Base-by-base conservation (phyloP, 1,140 invertebrate species). In the Drosophila melanogaster region DNA sequence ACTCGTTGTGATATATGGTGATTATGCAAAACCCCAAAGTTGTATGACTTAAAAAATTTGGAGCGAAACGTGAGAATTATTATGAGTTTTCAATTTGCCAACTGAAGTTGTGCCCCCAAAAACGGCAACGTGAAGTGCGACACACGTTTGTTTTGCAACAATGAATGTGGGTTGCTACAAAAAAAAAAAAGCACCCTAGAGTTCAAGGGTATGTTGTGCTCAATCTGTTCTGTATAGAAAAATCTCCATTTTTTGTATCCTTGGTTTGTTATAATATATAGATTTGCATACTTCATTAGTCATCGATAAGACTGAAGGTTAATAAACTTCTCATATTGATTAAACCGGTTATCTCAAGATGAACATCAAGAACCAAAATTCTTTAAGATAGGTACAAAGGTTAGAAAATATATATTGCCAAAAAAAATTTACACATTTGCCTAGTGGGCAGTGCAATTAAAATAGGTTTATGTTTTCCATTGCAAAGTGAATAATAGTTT, bases 31-130 rank as follows among this genome's bases (percentile, higher is more conserved):
- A 38, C 55, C 62, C 46, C 41, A 66, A 47, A 43, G 40, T 15
- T 8, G 30, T 46, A n/a, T 51, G 47, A 64, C 22, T 38, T 58
- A 51, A 46, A 57, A 85, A 83, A 86, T 83, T 87, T 86, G 70
- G 84, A 87, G 79, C 79, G 78, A 83, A 86, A 86, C 81, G 81
- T 86, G 81, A 87, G 75, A 79, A 79, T 67, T 87, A 72, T 87
- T 76, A 87, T 64, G 83, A 86, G 83, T 87, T 76, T 87, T 65
- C 83, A 79, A 87, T 86, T 87, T 69, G 79, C 65, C 64, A 87
- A 77, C 61, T 26, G 43, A 49, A 75, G 37, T 37, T 54, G 43
- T 83, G 64, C 37, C 58, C 44, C 58, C 54, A 46, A 50, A 53
- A 57, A 47, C n/a, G 50, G 46, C 40, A 26, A 38, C 19, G 19